phyloP scores from a whole-genome alignment of 2,113 vertebrate genomes.

The Alces alces region DNA sequence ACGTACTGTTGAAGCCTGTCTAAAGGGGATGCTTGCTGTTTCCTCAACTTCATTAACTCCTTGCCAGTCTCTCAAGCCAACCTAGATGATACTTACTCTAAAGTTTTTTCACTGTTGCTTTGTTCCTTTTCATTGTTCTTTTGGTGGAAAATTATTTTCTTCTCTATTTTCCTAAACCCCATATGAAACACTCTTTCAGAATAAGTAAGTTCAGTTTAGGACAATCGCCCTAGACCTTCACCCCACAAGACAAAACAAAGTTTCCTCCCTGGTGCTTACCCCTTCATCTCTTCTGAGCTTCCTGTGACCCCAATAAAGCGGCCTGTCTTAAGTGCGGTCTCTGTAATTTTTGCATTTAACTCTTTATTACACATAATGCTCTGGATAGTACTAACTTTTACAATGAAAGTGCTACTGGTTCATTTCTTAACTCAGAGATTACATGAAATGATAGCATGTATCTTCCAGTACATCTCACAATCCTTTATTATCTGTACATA shows the following conservation, averaged over 20 bases:
- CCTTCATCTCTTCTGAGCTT: background rate
- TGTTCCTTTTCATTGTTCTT: background rate
- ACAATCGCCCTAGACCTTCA: background rate
- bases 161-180: background rate
- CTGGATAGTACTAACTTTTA: background rate
- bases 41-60: background rate
- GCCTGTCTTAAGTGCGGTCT: background rate
- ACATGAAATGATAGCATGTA: background rate
- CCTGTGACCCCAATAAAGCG: background rate
- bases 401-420: background rate
- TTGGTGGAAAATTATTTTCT: background rate
- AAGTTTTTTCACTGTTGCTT: background rate
- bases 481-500: background rate
- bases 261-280: background rate
- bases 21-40: fast-evolving
- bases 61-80: background rate
- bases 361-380: background rate
- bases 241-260: background rate
- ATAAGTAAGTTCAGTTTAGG: background rate
- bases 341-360: constrained; percentile 13
- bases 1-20: background rate
- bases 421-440: background rate
- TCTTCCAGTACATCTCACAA: background rate
- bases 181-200: background rate
- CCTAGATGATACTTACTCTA: background rate